Evolutionary conservation across 2,113 vertebrate genomes (phyloP).

Genomic region (Dicentrarchus labrax): DNA sequence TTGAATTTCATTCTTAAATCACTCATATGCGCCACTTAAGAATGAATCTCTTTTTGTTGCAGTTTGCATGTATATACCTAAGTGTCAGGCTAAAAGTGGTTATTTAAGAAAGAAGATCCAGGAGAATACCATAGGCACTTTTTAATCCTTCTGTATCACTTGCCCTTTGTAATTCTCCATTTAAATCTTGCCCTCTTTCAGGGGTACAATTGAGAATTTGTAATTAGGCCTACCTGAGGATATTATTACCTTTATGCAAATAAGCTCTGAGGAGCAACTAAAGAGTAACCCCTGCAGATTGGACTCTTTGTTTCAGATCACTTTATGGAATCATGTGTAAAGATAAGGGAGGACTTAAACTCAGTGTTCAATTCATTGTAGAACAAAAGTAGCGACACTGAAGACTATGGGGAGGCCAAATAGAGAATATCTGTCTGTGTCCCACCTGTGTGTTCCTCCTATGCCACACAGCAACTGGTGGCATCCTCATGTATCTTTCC

Average conservation of each 20-base stretch:
- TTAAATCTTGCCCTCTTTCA: slow-evolving; percentile 27
- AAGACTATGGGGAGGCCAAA: slow-evolving; percentile 12
- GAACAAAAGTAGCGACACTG: slow-evolving; percentile 9
- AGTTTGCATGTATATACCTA: too few species aligned
- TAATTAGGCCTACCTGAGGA: slow-evolving; percentile 27
- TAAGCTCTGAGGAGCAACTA: slow-evolving; percentile 6
- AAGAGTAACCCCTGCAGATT: slow-evolving; percentile 26
- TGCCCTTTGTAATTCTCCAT: slow-evolving; percentile 41
- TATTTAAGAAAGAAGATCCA: slow-evolving; percentile 4
- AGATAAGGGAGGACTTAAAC: neutral
- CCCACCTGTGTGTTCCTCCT: slow-evolving; percentile 6
- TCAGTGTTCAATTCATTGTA: neutral
- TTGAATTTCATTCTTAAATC: neutral
- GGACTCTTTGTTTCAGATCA: slow-evolving; percentile 8
- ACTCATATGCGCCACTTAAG: too few species aligned
- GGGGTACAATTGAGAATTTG: slow-evolving; percentile 25
- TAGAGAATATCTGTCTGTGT: neutral
- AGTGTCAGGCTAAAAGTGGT: too few species aligned
- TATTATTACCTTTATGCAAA: slow-evolving; percentile 56
- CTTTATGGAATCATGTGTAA: neutral
- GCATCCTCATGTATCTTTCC: slow-evolving; percentile 56
- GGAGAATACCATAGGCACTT: slow-evolving; percentile 1
- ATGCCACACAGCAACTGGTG: slow-evolving; percentile 56
- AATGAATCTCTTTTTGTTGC: too few species aligned
- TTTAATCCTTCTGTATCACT: slow-evolving; percentile 39